Evolutionary conservation across 2,113 vertebrate genomes (phyloP), one percentile per base, ranked within the genome.

Genomic region (Acrocephalus arundinaceus): DNA sequence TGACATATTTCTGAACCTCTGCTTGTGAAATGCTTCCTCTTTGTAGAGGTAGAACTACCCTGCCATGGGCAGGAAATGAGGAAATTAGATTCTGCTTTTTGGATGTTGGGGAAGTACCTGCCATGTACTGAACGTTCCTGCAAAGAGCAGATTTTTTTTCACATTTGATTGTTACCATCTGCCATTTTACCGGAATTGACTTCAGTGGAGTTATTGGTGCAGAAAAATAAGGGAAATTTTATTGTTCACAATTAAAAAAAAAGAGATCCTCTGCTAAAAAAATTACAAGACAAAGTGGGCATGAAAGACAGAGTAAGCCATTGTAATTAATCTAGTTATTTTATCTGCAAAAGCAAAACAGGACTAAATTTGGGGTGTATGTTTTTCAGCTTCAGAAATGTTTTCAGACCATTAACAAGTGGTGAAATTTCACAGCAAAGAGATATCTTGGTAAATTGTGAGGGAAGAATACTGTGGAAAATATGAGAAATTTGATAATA

Each of bases 41-140:
- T 74, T 85, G 52, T 63, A 41, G 19, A 24, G 18, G 14, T 35
- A 86, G 46, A 57, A 88, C 79, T 76, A 82, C 14, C 22, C 37
- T 77, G 27, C 9, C 17, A 52, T 15, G 14, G 15, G 22, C 23
- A 70, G 39, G 12, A 70, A 37, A 59, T 27, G 7, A 68, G 20
- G 17, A 59, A 55, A 70, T 49, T 4, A 45, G 3, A 46, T 59
- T 85, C 24, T 48, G 7, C 8, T 30, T 51, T 81, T 33, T 27
- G 10, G 52, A 9, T 72, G 30, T 45, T 74, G 73, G 37, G 6
- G 24, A 65, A 85, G 23, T 16, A 33, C 5, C 14, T 79, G 10
- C 2, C 45, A 45, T 0, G 1, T 43, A 19, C 3, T 57, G 13
- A 85, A 65, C 0, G 0, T 39, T 75, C 33, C 8, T 51, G 11